These are phyloP conservation scores for Heterochromis multidens DNA, from an alignment of 2,113 vertebrate genomes.

Conservation along the genomic window DNA sequence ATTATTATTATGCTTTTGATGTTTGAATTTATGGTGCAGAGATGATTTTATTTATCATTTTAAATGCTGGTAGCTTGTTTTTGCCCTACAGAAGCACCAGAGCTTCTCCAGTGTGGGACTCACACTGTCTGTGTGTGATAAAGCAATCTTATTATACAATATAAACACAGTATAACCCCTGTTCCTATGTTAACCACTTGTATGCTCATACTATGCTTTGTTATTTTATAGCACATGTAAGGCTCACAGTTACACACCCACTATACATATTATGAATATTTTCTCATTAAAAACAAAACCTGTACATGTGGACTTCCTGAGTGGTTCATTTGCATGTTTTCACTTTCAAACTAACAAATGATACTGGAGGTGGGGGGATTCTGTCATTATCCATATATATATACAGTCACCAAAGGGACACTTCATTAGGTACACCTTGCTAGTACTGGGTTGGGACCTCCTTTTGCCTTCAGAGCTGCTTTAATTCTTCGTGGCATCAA, in stretches of 20 bases:
- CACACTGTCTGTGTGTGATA: slow-evolving; percentile 17
- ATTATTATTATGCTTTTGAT: slow-evolving; percentile 43
- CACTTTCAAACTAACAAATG: neutral
- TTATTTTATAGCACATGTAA: slow-evolving; percentile 90
- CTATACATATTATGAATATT: slow-evolving; percentile 85
- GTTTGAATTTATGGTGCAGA: slow-evolving; percentile 57
- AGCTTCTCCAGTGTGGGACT: slow-evolving; percentile 5
- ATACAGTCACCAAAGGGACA: neutral
- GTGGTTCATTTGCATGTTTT: slow-evolving; percentile 14
- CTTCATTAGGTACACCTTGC: neutral
- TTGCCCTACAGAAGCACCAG: neutral
- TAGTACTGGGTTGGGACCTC: neutral
- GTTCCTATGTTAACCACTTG: slow-evolving; percentile 88
- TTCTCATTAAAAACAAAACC: slow-evolving; percentile 94
- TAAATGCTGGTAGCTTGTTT: slow-evolving; percentile 40
- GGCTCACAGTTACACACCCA: slow-evolving; percentile 84
- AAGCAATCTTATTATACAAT: slow-evolving; percentile 22
- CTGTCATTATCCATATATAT: neutral
- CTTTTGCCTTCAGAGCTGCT: no score
- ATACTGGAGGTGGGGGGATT: neutral
- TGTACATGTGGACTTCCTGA: neutral
- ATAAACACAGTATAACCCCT: slow-evolving; percentile 57
- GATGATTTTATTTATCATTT: slow-evolving; percentile 64
- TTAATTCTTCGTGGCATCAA: no score
- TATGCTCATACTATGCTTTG: slow-evolving; percentile 84